Evolutionary conservation across 2,113 vertebrate species (phyloP).

Genomic region (Holacanthus passer): DNA sequence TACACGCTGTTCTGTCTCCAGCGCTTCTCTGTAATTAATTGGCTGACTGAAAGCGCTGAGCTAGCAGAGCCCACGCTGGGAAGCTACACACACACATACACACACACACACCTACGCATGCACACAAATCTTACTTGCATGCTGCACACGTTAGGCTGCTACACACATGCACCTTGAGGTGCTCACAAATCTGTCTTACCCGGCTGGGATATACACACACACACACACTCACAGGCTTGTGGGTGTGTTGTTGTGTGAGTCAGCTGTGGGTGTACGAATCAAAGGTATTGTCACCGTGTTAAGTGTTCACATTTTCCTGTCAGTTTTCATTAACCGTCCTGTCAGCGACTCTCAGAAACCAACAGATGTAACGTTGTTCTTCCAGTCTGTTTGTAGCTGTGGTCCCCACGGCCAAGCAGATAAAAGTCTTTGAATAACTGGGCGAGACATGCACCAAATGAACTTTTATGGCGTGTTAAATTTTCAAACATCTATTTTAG

Average conservation of each 20-base stretch:
- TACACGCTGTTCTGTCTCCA: slow-evolving; percentile 75
- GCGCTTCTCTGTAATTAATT: slow-evolving; percentile 83
- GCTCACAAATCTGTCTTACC: slow-evolving; percentile 34
- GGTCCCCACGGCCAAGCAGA: slow-evolving; percentile 33
- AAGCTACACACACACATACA: slow-evolving; percentile 36
- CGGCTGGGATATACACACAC: background rate
- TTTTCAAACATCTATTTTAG: slow-evolving; percentile 42
- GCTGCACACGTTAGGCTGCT: slow-evolving; percentile 46
- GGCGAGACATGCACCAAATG: slow-evolving; percentile 35
- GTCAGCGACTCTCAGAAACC: slow-evolving; percentile 22
- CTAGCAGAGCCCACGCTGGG: slow-evolving; percentile 76
- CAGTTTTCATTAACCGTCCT: slow-evolving; percentile 50
- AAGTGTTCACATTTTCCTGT: slow-evolving; percentile 49
- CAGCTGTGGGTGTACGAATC: slow-evolving; percentile 56
- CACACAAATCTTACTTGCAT: slow-evolving; percentile 54
- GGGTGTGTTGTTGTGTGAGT: slow-evolving; percentile 22
- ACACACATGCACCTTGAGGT: slow-evolving; percentile 16
- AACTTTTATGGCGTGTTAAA: slow-evolving; percentile 52
- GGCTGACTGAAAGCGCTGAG: slow-evolving; percentile 82
- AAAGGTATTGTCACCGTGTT: slow-evolving; percentile 51
- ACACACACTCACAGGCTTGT: slow-evolving; percentile 20
- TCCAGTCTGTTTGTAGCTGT: slow-evolving; percentile 36
- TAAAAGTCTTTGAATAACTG: slow-evolving; percentile 45
- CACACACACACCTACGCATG: slow-evolving; percentile 22
- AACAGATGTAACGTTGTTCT: slow-evolving; percentile 52